Evolutionary conservation across 2,797 vertebrate species (phyloP), one percentile per base, ranked within the genome.

Genomic region (Oryzias dopingdopingensis): DNA sequence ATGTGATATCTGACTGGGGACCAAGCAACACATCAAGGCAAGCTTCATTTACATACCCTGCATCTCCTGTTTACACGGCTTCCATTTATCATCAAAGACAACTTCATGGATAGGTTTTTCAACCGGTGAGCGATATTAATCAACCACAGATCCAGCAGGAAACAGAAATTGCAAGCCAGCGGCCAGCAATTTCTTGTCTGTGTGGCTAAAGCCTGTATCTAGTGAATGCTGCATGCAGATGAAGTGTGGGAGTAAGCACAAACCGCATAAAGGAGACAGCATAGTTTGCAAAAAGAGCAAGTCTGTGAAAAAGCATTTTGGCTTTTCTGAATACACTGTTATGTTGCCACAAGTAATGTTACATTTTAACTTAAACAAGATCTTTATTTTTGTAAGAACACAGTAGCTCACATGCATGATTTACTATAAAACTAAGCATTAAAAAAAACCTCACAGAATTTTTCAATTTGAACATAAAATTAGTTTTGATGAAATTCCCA

Each of bases 41-140:
- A 72, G 76, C 81, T 57, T 84, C 47, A 91, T 92, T 91, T 89
- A 74, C 90, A 91, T 92, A 87, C 87, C 86, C 82, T 76, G 86
- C 80, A 82, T 88, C 74, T 87, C 71, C 72, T 88, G 78, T 89
- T 89, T 90, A 86, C 82, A 77, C 42, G 12, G 68, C 53, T 64
- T 64, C 67, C 83, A 92, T 92, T 90, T 89, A 90, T 91, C 90
- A 89, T 86, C 79, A 84, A 81, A 81, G 88, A 91, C 83, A 86
- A 86, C 78, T 83, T 81, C 74, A 88, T 77, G 76, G 76, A 86
- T 87, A 82, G 56, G 64, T 67, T 87, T 79, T 83, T 72, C 67
- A 83, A 80, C 65, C 62, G 66, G 48, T 29, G 5, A 56, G 71
- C 47, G 52, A 82, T 89, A 86, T 89, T 90, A 90, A 90, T 90